Evolutionary conservation across 2,113 vertebrate genomes (phyloP).

Genomic region (Gnathonemus echidnorhynchus): DNA sequence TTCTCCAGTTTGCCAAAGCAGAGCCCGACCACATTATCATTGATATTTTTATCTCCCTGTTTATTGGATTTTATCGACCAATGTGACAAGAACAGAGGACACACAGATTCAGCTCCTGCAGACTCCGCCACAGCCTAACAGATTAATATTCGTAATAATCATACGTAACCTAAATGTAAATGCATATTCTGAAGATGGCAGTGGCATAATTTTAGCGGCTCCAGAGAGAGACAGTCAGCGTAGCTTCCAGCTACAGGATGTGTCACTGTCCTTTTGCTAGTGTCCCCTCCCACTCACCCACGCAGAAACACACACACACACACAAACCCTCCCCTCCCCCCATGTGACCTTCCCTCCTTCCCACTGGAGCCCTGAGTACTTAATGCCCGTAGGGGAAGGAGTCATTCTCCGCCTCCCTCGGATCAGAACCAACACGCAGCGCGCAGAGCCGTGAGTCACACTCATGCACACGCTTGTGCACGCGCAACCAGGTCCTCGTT

Average conservation of each 20-base stretch:
- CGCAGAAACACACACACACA: constrained; percentile 27
- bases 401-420: constrained; percentile 5
- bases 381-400: constrained; percentile 7
- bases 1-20: neutral
- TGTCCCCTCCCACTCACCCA: neutral
- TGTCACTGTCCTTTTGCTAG: constrained; percentile 30
- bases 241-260: constrained; percentile 29
- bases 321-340: constrained; percentile 17
- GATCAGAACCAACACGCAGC: constrained; percentile 37
- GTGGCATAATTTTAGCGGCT: constrained; percentile 36
- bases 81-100: neutral
- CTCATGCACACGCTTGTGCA: constrained; percentile 14
- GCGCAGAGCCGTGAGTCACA: constrained; percentile 49
- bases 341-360: neutral
- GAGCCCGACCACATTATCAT: neutral
- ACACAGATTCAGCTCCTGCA: neutral
- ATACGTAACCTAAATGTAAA: neutral
- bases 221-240: neutral
- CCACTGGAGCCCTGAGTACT: constrained; percentile 22
- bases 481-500: neutral
- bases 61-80: neutral
- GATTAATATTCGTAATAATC: neutral
- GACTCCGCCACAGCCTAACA: neutral
- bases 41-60: neutral
- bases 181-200: constrained; percentile 21